These are phyloP conservation scores for Oligia strigilis DNA, from an alignment of 2,888 invertebrate species.

Conservation along the genomic window DNA sequence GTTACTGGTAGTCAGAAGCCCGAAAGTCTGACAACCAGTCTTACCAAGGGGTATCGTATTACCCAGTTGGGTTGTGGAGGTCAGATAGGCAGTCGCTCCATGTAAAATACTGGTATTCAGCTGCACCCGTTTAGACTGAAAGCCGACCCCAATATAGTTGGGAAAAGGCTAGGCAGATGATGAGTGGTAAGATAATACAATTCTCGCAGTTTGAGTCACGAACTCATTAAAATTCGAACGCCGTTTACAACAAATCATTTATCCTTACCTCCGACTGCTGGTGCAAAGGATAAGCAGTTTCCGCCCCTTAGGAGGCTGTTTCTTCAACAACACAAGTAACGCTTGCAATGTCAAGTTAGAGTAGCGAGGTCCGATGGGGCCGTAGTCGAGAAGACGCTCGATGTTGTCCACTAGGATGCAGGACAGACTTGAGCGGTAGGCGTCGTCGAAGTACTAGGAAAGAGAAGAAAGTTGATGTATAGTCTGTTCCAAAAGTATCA, in stretches of 20 bases:
- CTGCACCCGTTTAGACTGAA: too few species aligned
- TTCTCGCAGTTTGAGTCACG: not conserved
- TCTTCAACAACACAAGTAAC: constrained; percentile 97
- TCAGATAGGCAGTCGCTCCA: too few species aligned
- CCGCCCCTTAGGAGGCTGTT: constrained; percentile 97
- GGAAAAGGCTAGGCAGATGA: too few species aligned
- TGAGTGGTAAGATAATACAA: not conserved
- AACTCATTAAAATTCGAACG: not conserved
- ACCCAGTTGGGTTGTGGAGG: too few species aligned
- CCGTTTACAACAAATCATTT: not conserved
- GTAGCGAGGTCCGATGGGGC: constrained; percentile 99
- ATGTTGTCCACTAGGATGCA: constrained; percentile 99
- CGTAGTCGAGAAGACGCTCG: constrained; percentile 98
- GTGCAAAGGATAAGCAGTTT: constrained; percentile 98
- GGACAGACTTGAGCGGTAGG: constrained; percentile 98
- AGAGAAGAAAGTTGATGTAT: not conserved
- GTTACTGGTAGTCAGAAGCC: too few species aligned
- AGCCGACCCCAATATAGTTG: too few species aligned
- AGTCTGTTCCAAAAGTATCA: too few species aligned
- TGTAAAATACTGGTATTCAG: too few species aligned
- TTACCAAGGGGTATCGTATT: too few species aligned
- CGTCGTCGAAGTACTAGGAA: constrained; percentile 98
- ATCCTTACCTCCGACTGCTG: constrained; percentile 95
- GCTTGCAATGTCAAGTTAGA: constrained; percentile 99
- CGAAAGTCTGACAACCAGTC: too few species aligned